Conservation (phyloP, 2,888 invertebrate genomes). For the Caenorhabditis sp. region DNA sequence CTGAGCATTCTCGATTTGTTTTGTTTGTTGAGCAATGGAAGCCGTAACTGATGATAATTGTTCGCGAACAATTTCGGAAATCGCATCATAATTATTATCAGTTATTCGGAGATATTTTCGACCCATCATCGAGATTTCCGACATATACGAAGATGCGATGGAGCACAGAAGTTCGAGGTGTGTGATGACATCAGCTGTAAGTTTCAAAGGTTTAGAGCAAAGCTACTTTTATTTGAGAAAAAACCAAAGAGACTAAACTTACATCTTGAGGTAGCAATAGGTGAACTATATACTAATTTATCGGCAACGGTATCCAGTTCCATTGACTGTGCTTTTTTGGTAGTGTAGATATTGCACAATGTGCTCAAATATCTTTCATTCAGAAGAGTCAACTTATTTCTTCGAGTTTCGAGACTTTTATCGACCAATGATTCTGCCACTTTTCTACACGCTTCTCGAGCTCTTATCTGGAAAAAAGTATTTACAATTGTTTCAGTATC, state of each 20-base stretch:
- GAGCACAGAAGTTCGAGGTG: constrained; percentile 25
- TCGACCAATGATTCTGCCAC: constrained; percentile 33
- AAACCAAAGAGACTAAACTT: not conserved
- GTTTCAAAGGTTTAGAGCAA: too few relatives aligned
- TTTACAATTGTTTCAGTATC: not conserved
- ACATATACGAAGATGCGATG: constrained; percentile 22
- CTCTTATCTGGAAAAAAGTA: constrained; percentile 19
- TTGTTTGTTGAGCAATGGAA: not conserved
- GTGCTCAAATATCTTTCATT: constrained; percentile 13
- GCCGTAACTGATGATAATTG: not conserved
- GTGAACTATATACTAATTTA: constrained; percentile 21
- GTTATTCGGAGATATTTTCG: constrained; percentile 26
- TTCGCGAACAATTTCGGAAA: constrained; percentile 5
- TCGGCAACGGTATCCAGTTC: constrained; percentile 22
- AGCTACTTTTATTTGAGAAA: too few relatives aligned
- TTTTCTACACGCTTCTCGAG: constrained; percentile 31
- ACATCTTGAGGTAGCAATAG: constrained; percentile 12
- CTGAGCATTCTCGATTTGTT: constrained; percentile 1
- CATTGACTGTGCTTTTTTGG: constrained; percentile 27
- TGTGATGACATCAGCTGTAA: constrained; percentile 7
- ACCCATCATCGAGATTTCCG: constrained; percentile 6
- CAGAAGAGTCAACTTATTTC: constrained; percentile 7
- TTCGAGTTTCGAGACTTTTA: constrained; percentile 14
- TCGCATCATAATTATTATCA: constrained; percentile 32
- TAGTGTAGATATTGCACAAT: constrained; percentile 24